Conservation (phyloP, 2,797 vertebrate genomes). For the Hemitrygon akajei region DNA sequence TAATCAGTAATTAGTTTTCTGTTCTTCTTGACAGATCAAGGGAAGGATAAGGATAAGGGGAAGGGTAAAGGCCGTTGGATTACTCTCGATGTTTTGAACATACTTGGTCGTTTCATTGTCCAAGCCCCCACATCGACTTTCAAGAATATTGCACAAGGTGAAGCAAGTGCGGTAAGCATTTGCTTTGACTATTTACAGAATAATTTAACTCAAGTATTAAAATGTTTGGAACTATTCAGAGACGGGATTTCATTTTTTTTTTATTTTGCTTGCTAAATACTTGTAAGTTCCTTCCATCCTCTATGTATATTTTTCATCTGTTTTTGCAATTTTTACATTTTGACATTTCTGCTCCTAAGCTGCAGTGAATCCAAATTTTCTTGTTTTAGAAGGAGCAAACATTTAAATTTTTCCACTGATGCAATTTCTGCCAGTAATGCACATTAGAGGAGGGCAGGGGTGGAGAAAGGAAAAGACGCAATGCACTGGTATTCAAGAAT, state of each 20-base stretch:
- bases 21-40: not conserved
- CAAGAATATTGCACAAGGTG: not conserved
- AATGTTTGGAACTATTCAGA: not conserved
- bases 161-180: not conserved
- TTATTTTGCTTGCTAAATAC: not conserved
- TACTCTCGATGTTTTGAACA: constrained; percentile 17
- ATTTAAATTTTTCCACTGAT: not conserved
- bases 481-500: not conserved
- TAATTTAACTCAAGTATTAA: not conserved
- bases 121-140: constrained; percentile 34
- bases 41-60: not conserved
- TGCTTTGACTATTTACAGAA: not conserved
- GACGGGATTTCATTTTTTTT: not conserved
- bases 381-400: not conserved
- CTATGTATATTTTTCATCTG: not conserved
- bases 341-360: not conserved
- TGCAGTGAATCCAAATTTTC: not conserved
- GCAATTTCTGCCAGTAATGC: not conserved
- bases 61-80: constrained; percentile 28
- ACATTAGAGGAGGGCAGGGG: not conserved
- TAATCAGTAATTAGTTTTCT: not conserved
- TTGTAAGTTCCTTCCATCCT: not conserved
- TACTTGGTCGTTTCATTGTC: constrained; percentile 35
- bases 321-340: not conserved
- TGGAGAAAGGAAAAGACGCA: not conserved